Base-by-base conservation (phyloP, 2,113 vertebrate genomes). In the Sinocyclocheilus rhinocerous region DNA sequence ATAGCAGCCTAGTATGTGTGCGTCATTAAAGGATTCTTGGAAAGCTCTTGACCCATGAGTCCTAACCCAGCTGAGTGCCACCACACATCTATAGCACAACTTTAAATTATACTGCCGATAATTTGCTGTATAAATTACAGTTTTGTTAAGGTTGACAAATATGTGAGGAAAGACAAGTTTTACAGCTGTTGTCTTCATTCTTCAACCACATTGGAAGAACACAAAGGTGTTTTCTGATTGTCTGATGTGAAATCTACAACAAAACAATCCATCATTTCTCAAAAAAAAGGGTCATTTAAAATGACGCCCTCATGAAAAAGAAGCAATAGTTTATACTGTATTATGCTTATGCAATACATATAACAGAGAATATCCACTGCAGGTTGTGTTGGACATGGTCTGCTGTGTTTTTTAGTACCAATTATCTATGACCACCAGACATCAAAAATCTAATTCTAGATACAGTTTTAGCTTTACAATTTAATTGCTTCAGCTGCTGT, bases 1-100 rank as follows among this genome's bases (percentile, higher is more conserved):
- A 29, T 69, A 69, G 20, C 80, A 29, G 61, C 59, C 59, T 29
- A 33, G 59, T 39, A 33, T 29, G 29, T 29, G 10, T 36, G 78
- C 22, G 5, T 82, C 63, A 82, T 82, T 67, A 69, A 82, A 69
- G 80, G 63, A 29, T 48, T 82, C 12, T 81, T 8, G n/a, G 42
- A 73, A 73, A 42, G 16, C 67, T 70, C 29, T 70, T 70, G 29
- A 73, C 18, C 70, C 70, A 22, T 42, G 33, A 42, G 36, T 22
- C 69, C 1, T 70, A 39, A 36, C 69, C 36, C 18, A 39, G 18
- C 29, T 72, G 69, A 39, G 18, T 39, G 69, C 7, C 33, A 20
- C 18, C 18, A 1, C 9, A 45, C 10, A 45, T 42, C 42, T 45
- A 45, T 45, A 45, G 8, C 15, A 36, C 33, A 36, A 20, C 33